Conservation (phyloP, 1,140 invertebrate species). For the Eurosta solidaginis region DNA sequence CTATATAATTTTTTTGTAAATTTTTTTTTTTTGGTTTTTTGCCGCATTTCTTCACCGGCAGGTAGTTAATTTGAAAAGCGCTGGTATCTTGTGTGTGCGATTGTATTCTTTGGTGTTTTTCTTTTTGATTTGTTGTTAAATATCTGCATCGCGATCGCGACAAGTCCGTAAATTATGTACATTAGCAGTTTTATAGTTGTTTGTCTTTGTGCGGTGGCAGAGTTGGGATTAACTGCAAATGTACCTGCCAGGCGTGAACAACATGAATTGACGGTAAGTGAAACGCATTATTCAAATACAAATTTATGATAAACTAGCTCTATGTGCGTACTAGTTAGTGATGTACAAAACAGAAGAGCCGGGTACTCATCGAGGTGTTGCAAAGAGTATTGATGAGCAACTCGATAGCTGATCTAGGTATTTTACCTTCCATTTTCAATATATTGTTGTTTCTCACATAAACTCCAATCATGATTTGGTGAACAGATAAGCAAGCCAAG, state of each 20-base stretch:
- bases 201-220: background rate
- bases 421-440: no score
- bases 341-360: no score
- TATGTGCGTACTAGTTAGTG: background rate
- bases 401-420: no score
- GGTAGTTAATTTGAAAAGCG: constrained; percentile 4
- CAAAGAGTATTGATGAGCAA: no score
- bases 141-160: background rate
- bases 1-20: background rate
- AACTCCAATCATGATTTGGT: no score
- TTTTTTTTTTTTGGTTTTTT: background rate
- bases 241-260: constrained; percentile 25
- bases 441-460: no score
- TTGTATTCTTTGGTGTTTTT: background rate
- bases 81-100: background rate
- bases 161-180: constrained; percentile 29
- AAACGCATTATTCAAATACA: constrained; percentile 26
- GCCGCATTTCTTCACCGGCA: constrained; percentile 4
- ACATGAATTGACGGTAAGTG: constrained; percentile 28
- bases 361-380: no score
- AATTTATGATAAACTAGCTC: background rate
- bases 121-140: background rate
- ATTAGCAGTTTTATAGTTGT: constrained; percentile 26
- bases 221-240: constrained; percentile 25
- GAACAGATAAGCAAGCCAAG: no score